phyloP scores from a whole-genome alignment of 2,888 invertebrate species.

The Pollenia labialis region DNA sequence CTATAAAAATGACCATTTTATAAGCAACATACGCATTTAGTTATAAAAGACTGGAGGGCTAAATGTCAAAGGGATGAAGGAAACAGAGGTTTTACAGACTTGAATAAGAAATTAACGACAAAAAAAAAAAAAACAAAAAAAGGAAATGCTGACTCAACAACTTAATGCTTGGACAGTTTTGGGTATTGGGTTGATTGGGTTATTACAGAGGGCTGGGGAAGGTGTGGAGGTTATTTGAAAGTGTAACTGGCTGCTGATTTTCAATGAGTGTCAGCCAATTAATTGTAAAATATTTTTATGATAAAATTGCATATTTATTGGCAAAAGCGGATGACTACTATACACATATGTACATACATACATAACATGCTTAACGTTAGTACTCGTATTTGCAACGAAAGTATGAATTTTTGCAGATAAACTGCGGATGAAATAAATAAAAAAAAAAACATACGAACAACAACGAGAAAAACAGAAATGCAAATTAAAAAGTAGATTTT shows the following conservation, averaged over 20 bases:
- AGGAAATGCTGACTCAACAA: conserved; percentile 48
- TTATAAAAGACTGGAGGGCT: conserved; percentile 12
- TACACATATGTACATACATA: not conserved
- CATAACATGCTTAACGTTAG: not conserved
- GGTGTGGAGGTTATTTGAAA: not conserved
- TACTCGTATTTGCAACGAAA: conserved; percentile 33
- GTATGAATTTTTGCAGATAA: conserved; percentile 63
- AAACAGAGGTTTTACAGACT: not conserved
- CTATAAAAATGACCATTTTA: conserved; percentile 38
- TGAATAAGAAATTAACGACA: conserved; percentile 10
- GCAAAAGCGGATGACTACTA: conserved; percentile 36
- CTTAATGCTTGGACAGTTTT: not conserved
- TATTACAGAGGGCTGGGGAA: not conserved
- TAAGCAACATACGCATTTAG: conserved; percentile 38
- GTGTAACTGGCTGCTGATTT: conserved; percentile 31
- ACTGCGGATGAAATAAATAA: conserved; percentile 48
- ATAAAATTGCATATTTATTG: conserved; percentile 68
- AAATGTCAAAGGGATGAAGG: too few relatives aligned
- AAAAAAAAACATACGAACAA: not conserved
- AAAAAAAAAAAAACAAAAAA: not conserved
- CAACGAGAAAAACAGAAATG: conserved; percentile 62
- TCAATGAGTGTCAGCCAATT: conserved; percentile 64
- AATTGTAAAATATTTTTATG: conserved; percentile 67
- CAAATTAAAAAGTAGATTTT: conserved; percentile 60
- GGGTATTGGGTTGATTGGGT: not conserved